Conservation (phyloP, 2,113 vertebrate genomes). For the Ptilonorhynchus violaceus region DNA sequence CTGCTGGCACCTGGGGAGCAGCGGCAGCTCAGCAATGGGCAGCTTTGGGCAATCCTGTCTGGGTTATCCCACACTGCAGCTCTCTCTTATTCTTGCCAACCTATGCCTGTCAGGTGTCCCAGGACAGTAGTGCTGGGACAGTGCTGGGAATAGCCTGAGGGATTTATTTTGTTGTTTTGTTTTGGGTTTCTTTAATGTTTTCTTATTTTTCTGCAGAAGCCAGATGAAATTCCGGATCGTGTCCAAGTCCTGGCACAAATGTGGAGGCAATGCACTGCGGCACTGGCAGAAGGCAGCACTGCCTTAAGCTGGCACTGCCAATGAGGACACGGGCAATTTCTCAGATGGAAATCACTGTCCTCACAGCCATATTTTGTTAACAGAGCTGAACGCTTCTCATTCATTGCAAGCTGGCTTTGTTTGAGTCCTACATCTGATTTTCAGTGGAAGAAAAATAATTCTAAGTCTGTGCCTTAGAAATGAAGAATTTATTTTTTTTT, state of each 20-base stretch:
- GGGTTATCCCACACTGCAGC: neutral
- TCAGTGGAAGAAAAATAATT: neutral
- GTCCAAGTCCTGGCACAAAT: neutral
- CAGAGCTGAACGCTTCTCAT: neutral
- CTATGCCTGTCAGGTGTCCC: neutral
- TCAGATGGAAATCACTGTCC: neutral
- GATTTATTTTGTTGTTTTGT: neutral
- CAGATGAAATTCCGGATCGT: accelerated
- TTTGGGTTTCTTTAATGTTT: neutral
- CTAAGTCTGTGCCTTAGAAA: neutral
- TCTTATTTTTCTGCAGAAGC: neutral
- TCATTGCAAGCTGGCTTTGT: neutral
- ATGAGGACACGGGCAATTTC: neutral
- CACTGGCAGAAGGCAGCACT: neutral
- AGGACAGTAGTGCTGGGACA: neutral
- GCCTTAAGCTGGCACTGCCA: neutral
- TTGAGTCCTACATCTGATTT: neutral
- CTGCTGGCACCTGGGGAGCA: neutral
- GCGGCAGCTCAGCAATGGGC: neutral
- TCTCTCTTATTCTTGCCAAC: neutral
- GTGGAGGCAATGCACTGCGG: neutral
- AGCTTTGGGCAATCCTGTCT: neutral
- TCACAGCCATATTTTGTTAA: neutral
- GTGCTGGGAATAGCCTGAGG: neutral
- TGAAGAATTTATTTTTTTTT: neutral